Base-by-base conservation (phyloP, 2,797 vertebrate genomes). In the Dallia pectoralis region DNA sequence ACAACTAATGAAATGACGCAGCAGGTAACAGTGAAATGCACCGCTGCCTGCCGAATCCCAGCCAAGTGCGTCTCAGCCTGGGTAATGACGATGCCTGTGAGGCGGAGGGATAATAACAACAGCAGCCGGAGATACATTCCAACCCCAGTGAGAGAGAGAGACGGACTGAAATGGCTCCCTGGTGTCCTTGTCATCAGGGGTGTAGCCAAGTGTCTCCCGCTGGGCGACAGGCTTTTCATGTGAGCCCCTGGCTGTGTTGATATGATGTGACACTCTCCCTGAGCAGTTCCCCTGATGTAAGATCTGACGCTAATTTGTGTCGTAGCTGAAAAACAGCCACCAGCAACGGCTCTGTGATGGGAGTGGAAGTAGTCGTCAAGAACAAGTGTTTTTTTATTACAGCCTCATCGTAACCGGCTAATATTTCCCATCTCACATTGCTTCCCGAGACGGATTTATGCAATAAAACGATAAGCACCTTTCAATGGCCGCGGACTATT, bases 1-100 rank as follows among this genome's bases (percentile, higher is more conserved):
- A 40, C 78, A 81, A 82, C 77, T 77, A 83, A 73, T 79, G 79
- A 85, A 87, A 86, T 16, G 12, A 69, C 77, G 70, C 83, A 77
- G 72, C 82, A 86, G 77, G 80, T 79, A 86, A 80, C 77, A 27
- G 66, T 73, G 40, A 74, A 51, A 69, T 59, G 72, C 53, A 69
- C 73, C 70, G 53, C 22, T 56, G 25, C 8, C 11, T 22, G n/a
- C n/a, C 59, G 47, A 40, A 78, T 70, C 63, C n/a, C 67, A 18
- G 29, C 72, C 19, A 63, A 71, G 82, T 32, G 70, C 76, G 71
- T 78, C 71, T 69, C 15, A 48, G 67, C 69, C 40, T 44, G 7
- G 40, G 40, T 6, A 44, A 44, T 9, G 40, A 8, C 7, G 3
- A 11, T 8, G 40, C 40, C 2, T 9, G 40, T 8, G 40, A 44